Conservation (phyloP, 1,140 invertebrate genomes). For the Pollicipes pollicipes region DNA sequence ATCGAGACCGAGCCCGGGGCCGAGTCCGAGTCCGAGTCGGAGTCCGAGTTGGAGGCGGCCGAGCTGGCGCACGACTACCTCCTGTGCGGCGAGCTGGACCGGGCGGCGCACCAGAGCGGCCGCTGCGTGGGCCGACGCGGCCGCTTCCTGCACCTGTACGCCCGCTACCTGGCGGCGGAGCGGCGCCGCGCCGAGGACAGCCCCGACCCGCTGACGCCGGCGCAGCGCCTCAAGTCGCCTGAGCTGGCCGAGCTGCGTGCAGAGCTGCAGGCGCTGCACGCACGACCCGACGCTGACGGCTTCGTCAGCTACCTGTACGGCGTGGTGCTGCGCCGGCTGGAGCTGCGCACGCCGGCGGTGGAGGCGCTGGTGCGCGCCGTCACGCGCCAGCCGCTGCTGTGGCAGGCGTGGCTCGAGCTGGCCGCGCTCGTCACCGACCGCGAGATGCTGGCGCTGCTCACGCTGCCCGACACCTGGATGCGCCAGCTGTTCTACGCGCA, state of each 20-base stretch:
- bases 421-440: constrained; percentile 63
- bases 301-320: constrained; percentile 81
- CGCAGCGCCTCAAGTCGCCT: not conserved
- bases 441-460: constrained; percentile 26
- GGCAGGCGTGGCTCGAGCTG: constrained; percentile 88
- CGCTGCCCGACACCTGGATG: constrained; percentile 48
- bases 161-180: constrained; percentile 68
- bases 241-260: constrained; percentile 4
- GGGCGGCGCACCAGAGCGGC: constrained; percentile 65
- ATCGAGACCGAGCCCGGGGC: not conserved
- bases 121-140: constrained; percentile 44
- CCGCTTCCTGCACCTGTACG: constrained; percentile 65
- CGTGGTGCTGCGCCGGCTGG: constrained; percentile 71
- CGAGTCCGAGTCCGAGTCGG: too few relatives aligned
- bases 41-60: not conserved
- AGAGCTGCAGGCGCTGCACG: constrained; percentile 8
- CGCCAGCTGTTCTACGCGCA: constrained; percentile 81
- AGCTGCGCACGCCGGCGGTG: constrained; percentile 50
- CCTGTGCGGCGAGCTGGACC: constrained; percentile 12
- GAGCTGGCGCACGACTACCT: not conserved
- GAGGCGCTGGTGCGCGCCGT: constrained; percentile 61
- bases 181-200: constrained; percentile 71
- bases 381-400: constrained; percentile 58
- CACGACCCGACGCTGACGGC: constrained; percentile 40
- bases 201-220: constrained; percentile 34